These are phyloP conservation scores for Irena cyanogastra DNA, from an alignment of 2,113 vertebrate genomes.

Conservation along the genomic window DNA sequence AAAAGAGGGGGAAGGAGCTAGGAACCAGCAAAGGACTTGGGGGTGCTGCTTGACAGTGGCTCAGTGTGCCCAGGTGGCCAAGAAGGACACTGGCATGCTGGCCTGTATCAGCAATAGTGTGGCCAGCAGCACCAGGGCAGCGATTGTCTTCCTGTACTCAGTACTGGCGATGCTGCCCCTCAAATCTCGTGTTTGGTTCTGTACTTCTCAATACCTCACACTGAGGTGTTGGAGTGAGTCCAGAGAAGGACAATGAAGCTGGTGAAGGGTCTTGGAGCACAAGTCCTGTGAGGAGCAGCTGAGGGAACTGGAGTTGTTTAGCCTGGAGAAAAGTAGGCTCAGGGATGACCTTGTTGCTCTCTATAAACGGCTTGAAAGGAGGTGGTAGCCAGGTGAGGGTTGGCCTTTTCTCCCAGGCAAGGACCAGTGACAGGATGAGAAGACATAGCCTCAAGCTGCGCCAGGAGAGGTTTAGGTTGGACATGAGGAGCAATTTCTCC, in stretches of 20 bases:
- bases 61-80: not conserved
- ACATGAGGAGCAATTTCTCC: not conserved
- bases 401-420: not conserved
- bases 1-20: not conserved
- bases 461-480: not conserved
- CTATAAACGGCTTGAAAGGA: rapidly evolving
- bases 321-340: not conserved
- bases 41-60: not conserved
- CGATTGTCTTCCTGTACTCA: too few relatives aligned
- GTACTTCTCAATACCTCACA: too few relatives aligned
- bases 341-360: too few relatives aligned
- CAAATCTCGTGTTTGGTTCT: not conserved
- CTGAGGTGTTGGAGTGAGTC: rapidly evolving
- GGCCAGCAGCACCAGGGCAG: not conserved
- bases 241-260: not conserved
- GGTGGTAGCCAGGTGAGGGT: not conserved
- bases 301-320: not conserved
- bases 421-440: not conserved
- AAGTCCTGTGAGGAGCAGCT: not conserved
- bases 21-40: rapidly evolving
- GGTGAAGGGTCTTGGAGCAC: not conserved
- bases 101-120: not conserved
- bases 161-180: not conserved
- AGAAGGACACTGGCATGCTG: not conserved
- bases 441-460: not conserved